Percentiles rank a stretch among this genome's conserved stretches.
Evolutionary conservation across 2,888 invertebrate species (phyloP).

Genomic region (Sarcophaga carnaria): DNA sequence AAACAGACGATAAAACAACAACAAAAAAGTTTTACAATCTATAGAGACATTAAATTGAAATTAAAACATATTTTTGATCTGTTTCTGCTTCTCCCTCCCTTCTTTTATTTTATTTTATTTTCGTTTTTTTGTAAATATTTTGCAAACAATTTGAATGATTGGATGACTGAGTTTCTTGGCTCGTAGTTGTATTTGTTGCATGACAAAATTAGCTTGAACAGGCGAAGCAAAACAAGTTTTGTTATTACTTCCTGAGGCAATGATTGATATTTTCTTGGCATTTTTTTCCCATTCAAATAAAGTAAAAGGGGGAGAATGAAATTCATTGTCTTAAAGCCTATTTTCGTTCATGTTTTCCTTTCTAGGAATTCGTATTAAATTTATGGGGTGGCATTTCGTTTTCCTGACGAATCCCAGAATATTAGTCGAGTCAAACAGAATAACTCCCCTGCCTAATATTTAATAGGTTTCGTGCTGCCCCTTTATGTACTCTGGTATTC

Average conservation of each 20-base stretch:
- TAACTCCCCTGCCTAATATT: no score
- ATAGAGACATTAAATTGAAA: conserved; percentile 68
- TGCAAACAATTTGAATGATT: background rate
- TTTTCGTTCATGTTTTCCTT: background rate
- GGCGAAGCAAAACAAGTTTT: background rate
- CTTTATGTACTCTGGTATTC: no score
- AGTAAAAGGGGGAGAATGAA: background rate
- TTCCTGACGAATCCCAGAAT: no score
- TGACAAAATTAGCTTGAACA: background rate
- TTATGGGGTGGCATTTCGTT: no score
- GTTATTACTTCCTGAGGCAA: background rate
- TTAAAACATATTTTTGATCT: conserved; percentile 54
- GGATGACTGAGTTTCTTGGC: background rate
- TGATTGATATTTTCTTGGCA: background rate
- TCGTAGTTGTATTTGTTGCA: background rate
- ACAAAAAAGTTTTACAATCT: background rate
- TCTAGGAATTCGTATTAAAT: no score
- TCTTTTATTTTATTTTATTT: no score
- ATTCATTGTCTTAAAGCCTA: background rate
- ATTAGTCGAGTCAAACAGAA: no score
- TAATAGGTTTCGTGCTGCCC: no score
- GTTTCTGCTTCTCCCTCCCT: background rate
- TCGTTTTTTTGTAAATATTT: background rate
- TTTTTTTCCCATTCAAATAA: background rate
- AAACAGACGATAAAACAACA: background rate